Base-by-base conservation (phyloP, 2,888 invertebrate species). In the Cataglyphis livida region DNA sequence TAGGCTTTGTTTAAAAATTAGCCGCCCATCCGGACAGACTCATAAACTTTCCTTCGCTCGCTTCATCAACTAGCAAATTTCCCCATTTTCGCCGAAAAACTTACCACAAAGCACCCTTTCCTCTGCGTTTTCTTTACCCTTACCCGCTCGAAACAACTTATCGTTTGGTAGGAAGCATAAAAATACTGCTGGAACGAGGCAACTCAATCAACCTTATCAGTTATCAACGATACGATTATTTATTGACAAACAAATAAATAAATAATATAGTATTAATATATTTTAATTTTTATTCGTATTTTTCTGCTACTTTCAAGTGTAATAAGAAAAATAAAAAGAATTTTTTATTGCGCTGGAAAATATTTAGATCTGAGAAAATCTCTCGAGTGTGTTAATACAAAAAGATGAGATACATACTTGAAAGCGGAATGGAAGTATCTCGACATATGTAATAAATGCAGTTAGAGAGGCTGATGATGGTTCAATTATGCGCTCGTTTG, bases 1-100 rank as follows among this genome's bases (percentile, higher is more conserved):
- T 91, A 90, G 90, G 92, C 94, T 94, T 94, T 94, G 94, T 94
- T 93, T 93, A 94, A 94, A 94, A 94, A 94, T 94, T 92, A 94
- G 92, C 92, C 90, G 74, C 71, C 82, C 73, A 73, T 61, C 86
- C 70, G 65, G 57, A 38, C 75, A 9, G 65, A 25, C 32, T 86
- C 76, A 87, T 87, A 79, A 89, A 89, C 88, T 90, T 90, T 88
- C 54, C 57, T 62, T 57, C 65, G 28, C 9, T 44, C 9, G 61
- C 81, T 85, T 62, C 68, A 87, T 85, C 44, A 81, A 32, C 78
- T 68, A 41, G 44, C 70, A 9, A 84, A 61, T 73, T 84, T 84
- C 66, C 62, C 54, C 71, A 41, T 59, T 44, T 81, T 71, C 44
- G 15, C 28, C 44, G 71, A 74, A 73, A 84, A 84, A 74, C 81